Base-by-base conservation (phyloP, 2,797 vertebrate genomes). In the Chelon auratus region DNA sequence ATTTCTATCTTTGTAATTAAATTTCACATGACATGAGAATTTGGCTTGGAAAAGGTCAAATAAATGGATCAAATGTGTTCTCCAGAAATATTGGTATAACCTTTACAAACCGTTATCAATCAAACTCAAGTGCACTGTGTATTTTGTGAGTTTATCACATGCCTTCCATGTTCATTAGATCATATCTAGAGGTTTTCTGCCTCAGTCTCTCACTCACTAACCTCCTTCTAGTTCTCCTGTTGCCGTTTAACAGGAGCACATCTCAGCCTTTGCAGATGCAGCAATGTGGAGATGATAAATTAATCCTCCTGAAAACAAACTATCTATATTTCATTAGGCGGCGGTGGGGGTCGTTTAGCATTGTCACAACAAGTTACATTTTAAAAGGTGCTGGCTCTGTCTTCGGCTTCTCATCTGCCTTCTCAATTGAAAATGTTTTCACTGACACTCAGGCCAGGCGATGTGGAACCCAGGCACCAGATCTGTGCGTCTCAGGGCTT, bases 361-460 rank as follows among this genome's bases (percentile, higher is more conserved):
- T 75, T 86, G 90, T 90, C 81, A 85, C 87, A 85, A 78, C 83
- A 82, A 75, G 78, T 86, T 68, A 55, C 61, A 62, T n/a, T 70
- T 69, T 88, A 83, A 89, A 77, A 87, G 80, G 69, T 58, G 72
- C 59, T 48, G 40, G 18, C 62, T 85, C 68, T 18, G 50, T 68
- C 79, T 78, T 72, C 64, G 53, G 61, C 52, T 67, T 74, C 75
- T 78, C 73, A 76, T 72, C 79, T 12, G 62, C 69, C 65, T 26
- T 26, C 24, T 26, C 24, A 85, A 90, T 91, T 89, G 53, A 92
- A 63, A 62, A 54, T 68, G 69, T 89, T 87, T 85, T 76, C 81
- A 20, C 58, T 52, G 79, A 75, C 78, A 79, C 82, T 74, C 81
- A 74, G 68, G 37, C 55, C 68, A 8, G 60, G 36, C 62, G 65